Conservation (phyloP, 2,113 vertebrate genomes). For the Rousettus leschenaultii region DNA sequence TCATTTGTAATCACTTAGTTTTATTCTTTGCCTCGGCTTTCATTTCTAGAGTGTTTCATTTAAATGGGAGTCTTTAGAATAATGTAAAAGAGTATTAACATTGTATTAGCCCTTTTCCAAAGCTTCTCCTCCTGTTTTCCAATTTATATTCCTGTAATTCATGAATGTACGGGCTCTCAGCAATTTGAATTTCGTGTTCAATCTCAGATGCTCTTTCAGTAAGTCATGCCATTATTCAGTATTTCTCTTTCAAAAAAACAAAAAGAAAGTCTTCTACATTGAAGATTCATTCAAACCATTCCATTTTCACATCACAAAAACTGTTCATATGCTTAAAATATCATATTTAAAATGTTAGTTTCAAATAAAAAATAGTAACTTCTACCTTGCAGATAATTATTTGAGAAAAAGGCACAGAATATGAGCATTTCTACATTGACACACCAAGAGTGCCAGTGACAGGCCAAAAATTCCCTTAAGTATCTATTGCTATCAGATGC, state of each 20-base stretch:
- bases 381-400: background rate
- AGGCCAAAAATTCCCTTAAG: background rate
- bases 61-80: constrained; percentile 70
- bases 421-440: background rate
- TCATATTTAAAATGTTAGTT: background rate
- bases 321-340: constrained; percentile 18
- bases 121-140: constrained; percentile 71
- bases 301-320: constrained; percentile 25
- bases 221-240: constrained; percentile 11
- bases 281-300: constrained; percentile 11
- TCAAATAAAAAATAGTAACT: background rate
- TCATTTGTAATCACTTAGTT: constrained; percentile 69
- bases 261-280: background rate
- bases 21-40: constrained; percentile 60
- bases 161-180: constrained; percentile 36
- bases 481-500: background rate
- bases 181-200: constrained; percentile 72
- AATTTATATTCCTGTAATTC: constrained; percentile 71
- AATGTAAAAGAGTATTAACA: constrained; percentile 56
- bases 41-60: constrained; percentile 68
- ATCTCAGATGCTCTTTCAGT: constrained; percentile 29
- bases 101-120: constrained; percentile 59
- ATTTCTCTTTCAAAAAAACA: background rate
- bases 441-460: background rate
- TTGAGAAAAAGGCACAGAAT: background rate